A percentile compares a stretch with the other conserved stretches of the same genome.
Evolutionary conservation across 2,797 vertebrate genomes (phyloP).

Genomic region (Acrossocheilus wenchowensis): DNA sequence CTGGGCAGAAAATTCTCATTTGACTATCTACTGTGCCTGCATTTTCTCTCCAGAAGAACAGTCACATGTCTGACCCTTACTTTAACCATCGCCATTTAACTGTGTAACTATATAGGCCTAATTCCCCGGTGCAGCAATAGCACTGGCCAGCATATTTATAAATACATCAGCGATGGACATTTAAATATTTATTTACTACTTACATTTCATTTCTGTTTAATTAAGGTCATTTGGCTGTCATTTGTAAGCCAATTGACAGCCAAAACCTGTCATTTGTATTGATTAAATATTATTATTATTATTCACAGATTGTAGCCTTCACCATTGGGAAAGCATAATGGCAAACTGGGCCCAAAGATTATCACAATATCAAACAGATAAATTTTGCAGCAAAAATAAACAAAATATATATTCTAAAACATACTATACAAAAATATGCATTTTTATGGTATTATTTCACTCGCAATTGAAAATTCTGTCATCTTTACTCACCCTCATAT

Average conservation of each 20-base stretch:
- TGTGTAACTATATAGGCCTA: neutral
- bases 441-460: neutral
- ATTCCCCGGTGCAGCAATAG: neutral
- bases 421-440: neutral
- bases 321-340: neutral
- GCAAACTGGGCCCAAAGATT: neutral
- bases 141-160: neutral
- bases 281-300: neutral
- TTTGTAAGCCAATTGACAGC: neutral
- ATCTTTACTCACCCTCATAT: neutral
- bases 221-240: neutral
- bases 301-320: neutral
- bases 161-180: neutral
- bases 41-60: neutral
- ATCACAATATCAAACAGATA: neutral
- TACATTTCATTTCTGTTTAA: neutral
- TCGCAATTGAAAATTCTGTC: neutral
- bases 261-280: too few relatives aligned
- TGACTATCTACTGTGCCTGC: neutral
- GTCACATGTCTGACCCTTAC: conserved; percentile 7
- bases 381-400: neutral
- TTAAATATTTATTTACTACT: neutral
- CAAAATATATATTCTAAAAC: neutral
- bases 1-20: neutral
- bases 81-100: conserved; percentile 17